A percentile compares a stretch with the other conserved stretches of the same genome.
Conservation (phyloP, 2,797 vertebrate genomes). For the Alosa sapidissima region DNA sequence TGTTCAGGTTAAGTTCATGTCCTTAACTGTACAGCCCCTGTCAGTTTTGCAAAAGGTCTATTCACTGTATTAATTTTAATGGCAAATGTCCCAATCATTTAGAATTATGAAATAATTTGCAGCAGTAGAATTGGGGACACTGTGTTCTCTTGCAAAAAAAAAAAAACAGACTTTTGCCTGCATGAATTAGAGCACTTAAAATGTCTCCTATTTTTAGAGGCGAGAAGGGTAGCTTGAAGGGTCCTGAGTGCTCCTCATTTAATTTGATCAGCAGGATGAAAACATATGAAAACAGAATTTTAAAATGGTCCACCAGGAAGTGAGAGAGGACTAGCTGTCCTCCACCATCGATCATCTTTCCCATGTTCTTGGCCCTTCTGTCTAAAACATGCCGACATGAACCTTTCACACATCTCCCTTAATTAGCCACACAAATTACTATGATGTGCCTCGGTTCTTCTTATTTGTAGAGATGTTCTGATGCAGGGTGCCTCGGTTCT, state of each 20-base stretch:
- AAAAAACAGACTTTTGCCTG: constrained; percentile 20
- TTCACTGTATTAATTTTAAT: neutral
- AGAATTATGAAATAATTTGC: constrained; percentile 5
- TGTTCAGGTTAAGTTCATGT: neutral
- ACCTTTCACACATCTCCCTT: neutral
- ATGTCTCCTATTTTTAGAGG: constrained; percentile 39
- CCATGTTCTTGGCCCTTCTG: neutral
- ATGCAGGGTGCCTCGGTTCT: neutral
- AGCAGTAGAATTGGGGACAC: constrained; percentile 1
- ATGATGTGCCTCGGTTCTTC: neutral
- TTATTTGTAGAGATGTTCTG: neutral
- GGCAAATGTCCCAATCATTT: neutral
- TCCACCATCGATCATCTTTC: neutral
- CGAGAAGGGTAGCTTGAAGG: constrained; percentile 29
- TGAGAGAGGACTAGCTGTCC: neutral
- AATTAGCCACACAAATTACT: neutral
- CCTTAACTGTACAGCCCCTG: neutral
- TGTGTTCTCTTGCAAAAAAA: neutral
- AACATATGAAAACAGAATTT: neutral
- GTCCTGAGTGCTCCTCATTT: constrained; percentile 12
- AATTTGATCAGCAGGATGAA: neutral
- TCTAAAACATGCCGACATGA: neutral
- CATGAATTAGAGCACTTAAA: constrained; percentile 41
- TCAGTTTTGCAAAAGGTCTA: neutral
- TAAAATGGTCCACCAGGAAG: neutral